Base-by-base conservation (phyloP, 2,113 vertebrate species). In the Neopipo cinnamomea region DNA sequence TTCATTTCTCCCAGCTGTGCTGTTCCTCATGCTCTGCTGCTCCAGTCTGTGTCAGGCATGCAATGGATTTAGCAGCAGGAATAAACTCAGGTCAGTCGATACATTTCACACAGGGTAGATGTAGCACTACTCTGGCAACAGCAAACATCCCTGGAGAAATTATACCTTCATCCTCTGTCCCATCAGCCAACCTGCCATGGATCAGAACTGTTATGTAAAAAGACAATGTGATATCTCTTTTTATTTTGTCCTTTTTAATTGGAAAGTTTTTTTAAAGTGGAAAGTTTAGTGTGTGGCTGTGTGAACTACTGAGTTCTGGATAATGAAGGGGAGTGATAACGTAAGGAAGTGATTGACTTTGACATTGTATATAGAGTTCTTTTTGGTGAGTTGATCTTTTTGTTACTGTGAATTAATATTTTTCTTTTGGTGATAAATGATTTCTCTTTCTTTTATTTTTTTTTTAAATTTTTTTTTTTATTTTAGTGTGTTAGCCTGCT, bases 101-200 rank as follows among this genome's bases (percentile, higher is more conserved):
- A 3, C 7, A 9, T 49, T 53, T 63, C 52, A 53, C 52, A 50
- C 37, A 44, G 35, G 70, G 33, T 31, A 16, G 30, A 27, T 2
- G 0, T 12, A 30, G n/a, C 74, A 75, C 9, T 12, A 2, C 47
- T 41, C 37, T 55, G 62, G 28, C 24, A 75, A 6, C 0, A 16
- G 58, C 52, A 83, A 67, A 68, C 23, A n/a, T 23, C 25, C 31
- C 25, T 53, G 37, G 52, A 44, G 72, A 76, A 41, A 59, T 31
- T 8, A 18, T 19, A 66, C 16, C 25, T 75, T n/a, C 31, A 13
- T 39, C 17, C 46, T 33, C 23, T 37, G 17, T 46, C 63, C 44
- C 12, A 1, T 41, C 46, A 78, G 37, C 35, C 58, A 56, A 3
- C 15, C 42, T 47, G 11, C 5, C 61, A 25, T 0, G 0, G 27